These are phyloP conservation scores for Apamea crenata DNA, from an alignment of 2,888 invertebrate genomes.

Conservation along the genomic window DNA sequence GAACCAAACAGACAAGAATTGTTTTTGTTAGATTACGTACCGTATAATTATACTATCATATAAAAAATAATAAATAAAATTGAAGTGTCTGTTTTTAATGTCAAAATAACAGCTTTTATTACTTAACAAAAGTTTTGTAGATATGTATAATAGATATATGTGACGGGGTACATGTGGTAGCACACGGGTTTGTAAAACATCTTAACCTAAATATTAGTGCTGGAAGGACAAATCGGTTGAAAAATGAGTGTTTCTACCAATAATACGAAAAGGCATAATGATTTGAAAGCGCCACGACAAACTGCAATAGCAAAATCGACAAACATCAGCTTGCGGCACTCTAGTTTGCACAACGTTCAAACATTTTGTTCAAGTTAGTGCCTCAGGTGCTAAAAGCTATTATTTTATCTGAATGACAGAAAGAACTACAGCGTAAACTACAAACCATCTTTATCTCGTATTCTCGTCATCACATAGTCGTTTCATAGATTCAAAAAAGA, in stretches of 20 bases:
- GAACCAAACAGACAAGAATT: too few species aligned
- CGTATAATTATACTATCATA: too few species aligned
- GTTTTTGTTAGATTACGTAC: too few species aligned
- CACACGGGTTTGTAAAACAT: background rate
- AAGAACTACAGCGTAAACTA: background rate
- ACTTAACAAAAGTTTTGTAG: too few species aligned
- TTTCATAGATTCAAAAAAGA: background rate
- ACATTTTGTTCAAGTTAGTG: background rate
- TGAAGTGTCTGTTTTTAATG: too few species aligned
- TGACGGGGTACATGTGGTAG: background rate
- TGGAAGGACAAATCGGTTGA: background rate
- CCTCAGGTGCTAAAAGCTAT: background rate
- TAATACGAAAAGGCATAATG: background rate
- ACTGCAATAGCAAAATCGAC: background rate
- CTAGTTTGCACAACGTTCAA: background rate
- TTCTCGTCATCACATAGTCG: background rate
- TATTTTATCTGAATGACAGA: background rate
- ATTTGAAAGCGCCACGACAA: slow-evolving; percentile 76
- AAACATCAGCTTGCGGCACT: background rate
- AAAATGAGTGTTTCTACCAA: background rate
- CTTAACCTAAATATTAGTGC: background rate
- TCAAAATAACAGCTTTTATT: too few species aligned
- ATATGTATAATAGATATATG: background rate
- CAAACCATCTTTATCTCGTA: background rate
- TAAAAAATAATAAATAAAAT: too few species aligned